Evolutionary conservation across 2,888 invertebrate species (phyloP).

Genomic region (Antheraea yamamai): DNA sequence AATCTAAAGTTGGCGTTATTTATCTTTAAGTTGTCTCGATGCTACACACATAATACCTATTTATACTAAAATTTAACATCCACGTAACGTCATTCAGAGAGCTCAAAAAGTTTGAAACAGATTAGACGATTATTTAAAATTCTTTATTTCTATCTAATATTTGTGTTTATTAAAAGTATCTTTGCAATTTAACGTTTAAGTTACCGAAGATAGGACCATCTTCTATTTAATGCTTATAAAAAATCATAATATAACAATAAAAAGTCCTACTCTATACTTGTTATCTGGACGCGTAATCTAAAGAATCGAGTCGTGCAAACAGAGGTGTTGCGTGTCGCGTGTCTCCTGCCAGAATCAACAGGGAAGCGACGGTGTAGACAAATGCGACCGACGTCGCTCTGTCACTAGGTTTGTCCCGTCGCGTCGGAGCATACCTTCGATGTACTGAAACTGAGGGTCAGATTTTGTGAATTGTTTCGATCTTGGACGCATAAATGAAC

Average conservation of each 20-base stretch:
- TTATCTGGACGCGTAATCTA: conserved; percentile 21
- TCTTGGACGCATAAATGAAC: not conserved
- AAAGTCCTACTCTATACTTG: conserved; percentile 25
- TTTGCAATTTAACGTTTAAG: not conserved
- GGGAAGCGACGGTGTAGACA: conserved; percentile 40
- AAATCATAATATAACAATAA: not conserved
- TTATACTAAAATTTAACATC: no score
- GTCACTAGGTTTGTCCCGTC: conserved; percentile 18
- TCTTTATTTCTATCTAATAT: no score
- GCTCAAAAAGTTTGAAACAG: no score
- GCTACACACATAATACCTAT: no score
- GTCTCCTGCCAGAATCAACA: conserved; percentile 49
- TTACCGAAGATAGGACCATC: not conserved
- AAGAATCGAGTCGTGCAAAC: conserved; percentile 20
- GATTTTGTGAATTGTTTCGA: conserved; percentile 12
- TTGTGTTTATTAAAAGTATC: not conserved
- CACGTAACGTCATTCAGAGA: no score
- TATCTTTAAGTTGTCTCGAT: no score
- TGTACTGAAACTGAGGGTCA: conserved; percentile 3
- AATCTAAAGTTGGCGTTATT: no score
- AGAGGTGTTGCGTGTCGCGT: conserved; percentile 29
- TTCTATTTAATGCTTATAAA: not conserved
- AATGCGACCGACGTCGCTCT: conserved; percentile 14
- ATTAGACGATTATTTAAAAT: no score
- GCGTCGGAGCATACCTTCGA: not conserved